Evolutionary conservation across 2,113 vertebrate genomes (phyloP), one percentile per base, ranked within the genome.

Genomic region (Oreocharis arfaki): DNA sequence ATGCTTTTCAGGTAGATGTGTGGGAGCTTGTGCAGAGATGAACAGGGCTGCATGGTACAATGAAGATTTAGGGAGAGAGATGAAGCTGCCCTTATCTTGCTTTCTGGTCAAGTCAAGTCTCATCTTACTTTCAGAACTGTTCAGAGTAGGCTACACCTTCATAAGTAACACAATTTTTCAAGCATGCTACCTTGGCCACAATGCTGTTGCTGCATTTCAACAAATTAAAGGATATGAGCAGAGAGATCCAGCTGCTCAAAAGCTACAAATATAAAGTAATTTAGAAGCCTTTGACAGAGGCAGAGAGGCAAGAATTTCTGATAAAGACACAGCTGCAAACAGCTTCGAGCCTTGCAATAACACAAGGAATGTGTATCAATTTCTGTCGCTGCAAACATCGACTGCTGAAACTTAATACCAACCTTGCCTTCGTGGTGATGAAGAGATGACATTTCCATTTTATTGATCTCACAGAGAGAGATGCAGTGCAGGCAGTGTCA

Each of bases 321-420:
- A 95, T 96, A 96, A 94, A 96, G 92, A 94, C 90, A 89, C 83
- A 93, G 88, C 86, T 89, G 90, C 95, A 97, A 94, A 90, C 93
- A 97, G 87, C 95, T 97, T 91, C 82, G 0, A 97, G 92, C 93
- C 85, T 94, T 92, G 95, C 95, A 95, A 96, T 94, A 97, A 96
- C 88, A 93, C 76, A 77, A 86, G 88, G 56, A 93, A 83, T 9
- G 32, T 93, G 83, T 95, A 96, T 97, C 92, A 96, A 95, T 96
- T 96, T 96, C 93, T 96, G 95, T 95, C 10, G 1, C 92, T 81
- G 85, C 14, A 28, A 96, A 94, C 93, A 96, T 80, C 6, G 16
- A 92, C 93, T 92, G 68, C 68, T 78, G 90, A 94, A 96, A 85
- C 85, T 96, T 95, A 96, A 96, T 96, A 93, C 80, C 79, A 90